Evolutionary conservation across 1,140 invertebrate species (phyloP).

Genomic region (Anthonomus grandis): DNA sequence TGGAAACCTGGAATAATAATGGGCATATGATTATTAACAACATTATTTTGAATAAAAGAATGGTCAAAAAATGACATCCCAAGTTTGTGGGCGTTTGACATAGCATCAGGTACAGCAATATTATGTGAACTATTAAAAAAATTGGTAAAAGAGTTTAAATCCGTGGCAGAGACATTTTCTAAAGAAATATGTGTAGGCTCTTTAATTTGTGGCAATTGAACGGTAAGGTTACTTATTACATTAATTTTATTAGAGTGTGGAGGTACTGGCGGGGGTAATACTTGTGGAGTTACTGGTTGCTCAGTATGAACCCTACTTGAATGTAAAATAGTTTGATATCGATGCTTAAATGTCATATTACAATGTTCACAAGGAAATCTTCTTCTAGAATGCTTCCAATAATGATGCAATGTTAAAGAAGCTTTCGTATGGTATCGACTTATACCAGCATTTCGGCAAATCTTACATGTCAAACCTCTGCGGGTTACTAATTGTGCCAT

Average conservation of each 20-base stretch:
- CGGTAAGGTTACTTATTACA: conserved; percentile 12
- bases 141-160: conserved; percentile 29
- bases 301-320: conserved; percentile 45
- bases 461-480: conserved; percentile 40
- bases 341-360: conserved; percentile 44
- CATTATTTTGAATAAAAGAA: conserved; percentile 43
- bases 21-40: conserved; percentile 45
- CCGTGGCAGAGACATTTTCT: conserved; percentile 33
- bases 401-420: conserved; percentile 41
- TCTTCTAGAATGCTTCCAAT: conserved; percentile 42
- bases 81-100: conserved; percentile 43
- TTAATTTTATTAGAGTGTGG: conserved; percentile 12
- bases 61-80: conserved; percentile 48
- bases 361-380: conserved; percentile 50
- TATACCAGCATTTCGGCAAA: conserved; percentile 41
- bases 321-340: conserved; percentile 51
- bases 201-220: conserved; percentile 32
- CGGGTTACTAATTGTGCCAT: conserved; percentile 40
- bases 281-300: conserved; percentile 22
- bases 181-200: conserved; percentile 39
- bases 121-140: conserved; percentile 38
- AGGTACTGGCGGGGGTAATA: conserved; percentile 1
- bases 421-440: conserved; percentile 42
- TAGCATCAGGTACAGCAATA: conserved; percentile 46
- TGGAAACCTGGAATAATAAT: conserved; percentile 48